A percentile compares a stretch with the other conserved stretches of the same genome.
Evolutionary conservation across 2,888 invertebrate species (phyloP).

Genomic region (Clepsis dumicolana): DNA sequence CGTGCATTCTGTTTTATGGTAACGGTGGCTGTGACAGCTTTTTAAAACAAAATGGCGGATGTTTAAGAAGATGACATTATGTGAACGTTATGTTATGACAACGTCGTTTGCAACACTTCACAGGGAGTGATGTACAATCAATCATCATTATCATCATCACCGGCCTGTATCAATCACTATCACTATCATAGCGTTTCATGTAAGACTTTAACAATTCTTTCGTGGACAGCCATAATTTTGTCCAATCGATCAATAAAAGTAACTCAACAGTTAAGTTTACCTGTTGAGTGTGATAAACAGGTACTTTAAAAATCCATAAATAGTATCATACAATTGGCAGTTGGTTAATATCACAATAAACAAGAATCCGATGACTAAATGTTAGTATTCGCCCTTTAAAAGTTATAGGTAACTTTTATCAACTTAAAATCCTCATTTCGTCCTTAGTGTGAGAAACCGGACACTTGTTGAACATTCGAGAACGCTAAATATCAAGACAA

Average conservation of each 20-base stretch:
- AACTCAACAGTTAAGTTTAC: neutral
- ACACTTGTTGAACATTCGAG: slow-evolving; percentile 5
- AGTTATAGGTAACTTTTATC: neutral
- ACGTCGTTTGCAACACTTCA: too few relatives aligned
- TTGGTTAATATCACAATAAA: neutral
- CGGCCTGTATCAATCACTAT: too few relatives aligned
- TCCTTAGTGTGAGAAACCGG: slow-evolving; percentile 12
- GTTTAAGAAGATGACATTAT: neutral
- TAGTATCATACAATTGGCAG: neutral
- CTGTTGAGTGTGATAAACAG: neutral
- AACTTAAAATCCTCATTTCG: slow-evolving; percentile 1
- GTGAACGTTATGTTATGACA: neutral
- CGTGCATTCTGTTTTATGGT: neutral
- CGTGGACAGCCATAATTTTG: too few relatives aligned
- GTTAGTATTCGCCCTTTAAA: slow-evolving; percentile 8
- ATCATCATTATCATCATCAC: too few relatives aligned
- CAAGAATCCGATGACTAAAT: neutral
- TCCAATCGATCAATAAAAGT: neutral
- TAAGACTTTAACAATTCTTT: too few relatives aligned
- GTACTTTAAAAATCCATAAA: neutral
- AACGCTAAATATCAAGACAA: slow-evolving; percentile 15
- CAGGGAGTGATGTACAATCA: too few relatives aligned
- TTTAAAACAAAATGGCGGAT: neutral
- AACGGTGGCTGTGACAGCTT: neutral
- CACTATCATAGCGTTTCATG: too few relatives aligned